Evolutionary conservation across 2,797 vertebrate species (phyloP).

Genomic region (Fistularia commersonii): DNA sequence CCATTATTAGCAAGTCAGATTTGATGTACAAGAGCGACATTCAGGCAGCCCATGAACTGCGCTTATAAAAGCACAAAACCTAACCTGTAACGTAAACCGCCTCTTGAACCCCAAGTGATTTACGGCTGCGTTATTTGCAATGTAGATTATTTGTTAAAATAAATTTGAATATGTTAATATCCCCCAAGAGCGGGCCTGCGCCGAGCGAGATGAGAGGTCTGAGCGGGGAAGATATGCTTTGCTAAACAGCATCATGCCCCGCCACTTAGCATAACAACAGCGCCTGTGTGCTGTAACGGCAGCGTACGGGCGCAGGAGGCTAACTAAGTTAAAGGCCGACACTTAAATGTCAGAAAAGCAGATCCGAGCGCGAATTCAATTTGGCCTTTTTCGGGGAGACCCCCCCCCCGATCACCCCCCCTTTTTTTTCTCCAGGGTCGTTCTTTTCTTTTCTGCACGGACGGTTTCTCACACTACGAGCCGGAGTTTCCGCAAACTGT

Average conservation of each 20-base stretch:
- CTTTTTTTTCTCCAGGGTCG: too few species aligned
- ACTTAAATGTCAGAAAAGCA: conserved; percentile 65
- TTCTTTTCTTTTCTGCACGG: conserved; percentile 6
- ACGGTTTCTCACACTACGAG: neutral
- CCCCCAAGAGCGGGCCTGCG: neutral
- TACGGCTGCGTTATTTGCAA: conserved; percentile 10
- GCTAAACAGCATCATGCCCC: conserved; percentile 60
- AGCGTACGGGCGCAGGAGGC: conserved; percentile 29
- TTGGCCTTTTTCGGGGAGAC: conserved; percentile 1
- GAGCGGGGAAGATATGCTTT: conserved; percentile 20
- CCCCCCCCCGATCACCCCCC: too few species aligned
- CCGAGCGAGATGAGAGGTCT: conserved; percentile 4
- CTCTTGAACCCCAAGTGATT: neutral
- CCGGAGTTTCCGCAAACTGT: too few species aligned
- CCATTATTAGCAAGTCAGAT: neutral
- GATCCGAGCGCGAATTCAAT: conserved; percentile 54
- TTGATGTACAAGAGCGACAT: neutral
- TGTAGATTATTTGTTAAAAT: neutral
- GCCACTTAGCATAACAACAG: conserved; percentile 62
- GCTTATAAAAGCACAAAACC: neutral
- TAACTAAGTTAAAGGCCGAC: conserved; percentile 53
- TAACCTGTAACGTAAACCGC: neutral
- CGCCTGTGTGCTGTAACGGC: conserved; percentile 33
- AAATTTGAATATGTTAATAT: neutral
- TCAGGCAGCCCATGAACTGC: neutral